phyloP scores from a whole-genome alignment of 1,140 invertebrate species.

The Drosophila dunni region DNA sequence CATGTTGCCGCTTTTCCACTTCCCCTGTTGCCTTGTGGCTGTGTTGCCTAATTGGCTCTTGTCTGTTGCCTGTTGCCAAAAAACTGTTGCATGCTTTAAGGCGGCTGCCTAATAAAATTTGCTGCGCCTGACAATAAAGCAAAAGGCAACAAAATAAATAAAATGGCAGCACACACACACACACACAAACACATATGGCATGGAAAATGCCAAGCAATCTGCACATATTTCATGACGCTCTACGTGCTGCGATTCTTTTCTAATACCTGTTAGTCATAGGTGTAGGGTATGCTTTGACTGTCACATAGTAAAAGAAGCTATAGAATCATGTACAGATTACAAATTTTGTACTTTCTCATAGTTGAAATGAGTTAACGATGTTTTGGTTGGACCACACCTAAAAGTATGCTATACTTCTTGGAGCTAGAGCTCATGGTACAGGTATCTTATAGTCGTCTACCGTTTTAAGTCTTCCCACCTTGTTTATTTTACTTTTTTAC shows the following conservation, averaged over 20 bases:
- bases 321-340: too few relatives aligned
- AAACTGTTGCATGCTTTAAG: conserved; percentile 78
- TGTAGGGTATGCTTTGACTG: too few relatives aligned
- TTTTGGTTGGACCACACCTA: too few relatives aligned
- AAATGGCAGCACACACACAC: conserved; percentile 53
- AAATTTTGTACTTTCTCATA: too few relatives aligned
- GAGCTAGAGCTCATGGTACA: too few relatives aligned
- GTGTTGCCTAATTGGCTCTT: conserved; percentile 71
- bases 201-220: conserved; percentile 43
- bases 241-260: conserved; percentile 51
- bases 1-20: neutral
- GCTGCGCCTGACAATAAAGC: conserved; percentile 57
- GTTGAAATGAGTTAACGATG: too few relatives aligned
- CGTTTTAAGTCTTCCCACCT: too few relatives aligned
- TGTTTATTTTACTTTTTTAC: too few relatives aligned
- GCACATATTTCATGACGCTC: conserved; percentile 47
- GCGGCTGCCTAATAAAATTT: conserved; percentile 71
- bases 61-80: conserved; percentile 61
- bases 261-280: too few relatives aligned
- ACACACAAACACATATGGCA: neutral
- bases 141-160: conserved; percentile 57
- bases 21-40: conserved; percentile 42
- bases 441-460: too few relatives aligned
- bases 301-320: too few relatives aligned
- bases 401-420: too few relatives aligned